Percentiles rank a stretch among this genome's conserved stretches.
These are phyloP conservation scores for Bambusicola thoracicus DNA, from an alignment of 2,113 vertebrate genomes.

Conservation along the genomic window DNA sequence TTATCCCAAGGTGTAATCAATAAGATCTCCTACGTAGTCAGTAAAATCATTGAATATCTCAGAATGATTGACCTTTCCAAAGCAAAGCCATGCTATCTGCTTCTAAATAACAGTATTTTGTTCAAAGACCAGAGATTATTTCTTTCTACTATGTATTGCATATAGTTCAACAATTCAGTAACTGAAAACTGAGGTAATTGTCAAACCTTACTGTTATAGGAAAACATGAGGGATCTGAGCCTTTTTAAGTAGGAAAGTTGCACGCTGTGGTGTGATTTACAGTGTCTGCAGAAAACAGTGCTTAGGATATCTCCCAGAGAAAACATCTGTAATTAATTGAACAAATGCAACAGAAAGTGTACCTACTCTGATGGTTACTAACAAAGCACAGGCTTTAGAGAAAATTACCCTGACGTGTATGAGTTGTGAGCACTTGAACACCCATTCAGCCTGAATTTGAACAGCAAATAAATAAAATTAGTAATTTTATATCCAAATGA, in stretches of 20 bases:
- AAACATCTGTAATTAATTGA: constrained; percentile 19
- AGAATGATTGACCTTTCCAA: constrained; percentile 12
- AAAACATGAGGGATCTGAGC: neutral
- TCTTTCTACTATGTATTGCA: too few relatives aligned
- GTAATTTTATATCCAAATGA: neutral
- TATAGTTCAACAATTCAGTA: neutral
- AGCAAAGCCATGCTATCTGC: neutral
- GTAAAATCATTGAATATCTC: constrained; percentile 48
- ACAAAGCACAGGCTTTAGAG: neutral
- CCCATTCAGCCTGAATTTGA: neutral
- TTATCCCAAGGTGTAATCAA: constrained; percentile 50
- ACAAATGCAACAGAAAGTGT: neutral
- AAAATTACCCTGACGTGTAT: neutral
- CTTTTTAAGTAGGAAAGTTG: neutral
- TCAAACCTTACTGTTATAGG: neutral
- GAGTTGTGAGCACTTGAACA: neutral
- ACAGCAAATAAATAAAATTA: neutral
- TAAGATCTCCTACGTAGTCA: constrained; percentile 36
- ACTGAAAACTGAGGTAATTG: constrained; percentile 1
- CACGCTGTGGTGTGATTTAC: neutral
- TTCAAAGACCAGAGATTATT: neutral
- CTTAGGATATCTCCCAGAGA: neutral
- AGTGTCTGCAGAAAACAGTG: neutral
- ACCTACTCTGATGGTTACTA: neutral
- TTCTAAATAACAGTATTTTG: neutral